These are phyloP conservation scores for Loriculus beryllinus DNA, from an alignment of 2,797 vertebrate genomes.

Conservation along the genomic window DNA sequence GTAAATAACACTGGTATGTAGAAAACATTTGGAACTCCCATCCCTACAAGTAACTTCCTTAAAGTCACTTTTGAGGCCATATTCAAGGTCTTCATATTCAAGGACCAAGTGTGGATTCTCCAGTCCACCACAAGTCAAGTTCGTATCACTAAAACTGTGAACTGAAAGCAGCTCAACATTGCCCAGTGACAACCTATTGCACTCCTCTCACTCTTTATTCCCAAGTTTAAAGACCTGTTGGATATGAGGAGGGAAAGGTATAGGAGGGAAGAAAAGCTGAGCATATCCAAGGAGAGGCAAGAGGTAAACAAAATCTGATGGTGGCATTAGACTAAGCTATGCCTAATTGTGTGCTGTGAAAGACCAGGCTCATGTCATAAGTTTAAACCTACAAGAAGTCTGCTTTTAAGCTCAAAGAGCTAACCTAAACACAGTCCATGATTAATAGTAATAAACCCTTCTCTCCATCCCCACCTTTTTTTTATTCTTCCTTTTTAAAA, in stretches of 20 bases:
- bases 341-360: not conserved
- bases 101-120: not conserved
- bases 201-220: not conserved
- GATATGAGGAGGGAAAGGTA: not conserved
- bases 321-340: not conserved
- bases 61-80: not conserved
- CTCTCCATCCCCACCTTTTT: rapidly evolving
- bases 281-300: not conserved
- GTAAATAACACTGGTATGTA: not conserved
- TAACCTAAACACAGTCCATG: not conserved
- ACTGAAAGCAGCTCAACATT: not conserved
- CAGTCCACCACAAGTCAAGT: not conserved
- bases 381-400: not conserved
- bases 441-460: not conserved
- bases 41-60: not conserved
- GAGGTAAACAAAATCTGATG: not conserved
- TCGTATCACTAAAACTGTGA: not conserved
- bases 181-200: no score
- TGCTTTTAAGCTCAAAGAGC: not conserved
- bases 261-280: not conserved
- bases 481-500: not conserved
- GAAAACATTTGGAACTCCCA: not conserved
- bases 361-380: not conserved
- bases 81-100: not conserved
- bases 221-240: not conserved